phyloP scores from a whole-genome alignment of 2,888 invertebrate genomes.

The Pachydiplax longipennis region DNA sequence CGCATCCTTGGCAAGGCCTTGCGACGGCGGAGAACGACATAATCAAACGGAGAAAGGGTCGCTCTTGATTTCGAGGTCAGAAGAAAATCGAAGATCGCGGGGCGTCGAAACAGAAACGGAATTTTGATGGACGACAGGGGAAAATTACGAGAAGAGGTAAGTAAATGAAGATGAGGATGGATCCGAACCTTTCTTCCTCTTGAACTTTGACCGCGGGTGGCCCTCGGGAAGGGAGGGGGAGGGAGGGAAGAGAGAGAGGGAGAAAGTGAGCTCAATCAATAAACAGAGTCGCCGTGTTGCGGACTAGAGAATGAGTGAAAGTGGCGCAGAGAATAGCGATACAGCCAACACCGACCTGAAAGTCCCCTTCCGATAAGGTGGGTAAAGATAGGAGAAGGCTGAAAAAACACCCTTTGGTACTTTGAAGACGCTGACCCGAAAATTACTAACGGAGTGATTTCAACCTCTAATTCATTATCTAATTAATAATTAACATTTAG shows the following conservation, averaged over 20 bases:
- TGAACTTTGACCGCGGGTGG: slow-evolving; percentile 30
- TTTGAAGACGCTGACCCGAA: too few species aligned
- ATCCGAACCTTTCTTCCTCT: neutral
- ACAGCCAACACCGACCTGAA: too few species aligned
- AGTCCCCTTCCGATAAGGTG: too few species aligned
- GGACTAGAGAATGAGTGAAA: neutral
- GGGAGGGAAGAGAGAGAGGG: neutral
- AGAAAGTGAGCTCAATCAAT: slow-evolving; percentile 3
- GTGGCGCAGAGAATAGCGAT: neutral
- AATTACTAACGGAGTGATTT: too few species aligned
- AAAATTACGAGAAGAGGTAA: neutral
- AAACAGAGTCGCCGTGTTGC: slow-evolving; percentile 2
- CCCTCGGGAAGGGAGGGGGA: neutral
- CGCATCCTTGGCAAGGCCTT: slow-evolving; percentile 14
- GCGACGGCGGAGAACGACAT: neutral
- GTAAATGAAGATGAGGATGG: too few species aligned
- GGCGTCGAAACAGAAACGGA: neutral
- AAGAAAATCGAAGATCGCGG: too few species aligned
- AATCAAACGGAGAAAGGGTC: neutral
- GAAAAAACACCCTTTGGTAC: too few species aligned
- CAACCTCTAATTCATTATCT: too few species aligned
- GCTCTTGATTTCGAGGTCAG: neutral
- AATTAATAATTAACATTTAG: too few species aligned
- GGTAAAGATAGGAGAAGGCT: too few species aligned
- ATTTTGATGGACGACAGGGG: neutral